Evolutionary conservation across 2,797 vertebrate species (phyloP).

Genomic region (Sebastes steindachneri): DNA sequence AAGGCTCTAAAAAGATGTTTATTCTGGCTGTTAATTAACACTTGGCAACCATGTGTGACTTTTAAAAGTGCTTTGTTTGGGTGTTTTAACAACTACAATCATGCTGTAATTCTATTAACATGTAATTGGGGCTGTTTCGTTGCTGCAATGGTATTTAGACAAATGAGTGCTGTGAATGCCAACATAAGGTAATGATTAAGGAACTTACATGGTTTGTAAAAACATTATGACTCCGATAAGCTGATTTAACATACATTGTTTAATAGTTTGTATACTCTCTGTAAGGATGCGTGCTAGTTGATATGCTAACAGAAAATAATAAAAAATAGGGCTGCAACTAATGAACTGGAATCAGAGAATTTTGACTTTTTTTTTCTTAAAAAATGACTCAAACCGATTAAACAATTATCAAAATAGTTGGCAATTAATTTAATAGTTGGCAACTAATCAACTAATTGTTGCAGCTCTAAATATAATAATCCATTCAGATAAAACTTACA

Average conservation of each 20-base stretch:
- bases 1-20: slow-evolving; percentile 18
- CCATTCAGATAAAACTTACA: background rate
- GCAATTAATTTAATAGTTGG: no score
- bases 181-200: background rate
- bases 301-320: background rate
- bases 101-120: slow-evolving; percentile 55
- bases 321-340: no score
- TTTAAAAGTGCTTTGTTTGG: slow-evolving; percentile 7
- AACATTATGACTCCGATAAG: background rate
- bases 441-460: no score
- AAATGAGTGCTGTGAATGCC: background rate
- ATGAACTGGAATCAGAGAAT: no score
- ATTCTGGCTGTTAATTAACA: slow-evolving; percentile 27
- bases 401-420: no score
- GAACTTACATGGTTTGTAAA: background rate
- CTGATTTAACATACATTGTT: background rate
- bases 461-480: background rate
- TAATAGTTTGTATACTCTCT: background rate
- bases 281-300: background rate
- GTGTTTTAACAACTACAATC: slow-evolving; percentile 40
- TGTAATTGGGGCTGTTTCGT: slow-evolving; percentile 40
- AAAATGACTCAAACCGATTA: no score
- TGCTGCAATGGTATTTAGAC: slow-evolving; percentile 20
- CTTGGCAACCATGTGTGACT: slow-evolving; percentile 21
- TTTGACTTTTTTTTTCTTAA: no score